These are phyloP conservation scores for Carpatolechia fugitivella DNA, from an alignment of 2,888 invertebrate species.

Conservation along the genomic window DNA sequence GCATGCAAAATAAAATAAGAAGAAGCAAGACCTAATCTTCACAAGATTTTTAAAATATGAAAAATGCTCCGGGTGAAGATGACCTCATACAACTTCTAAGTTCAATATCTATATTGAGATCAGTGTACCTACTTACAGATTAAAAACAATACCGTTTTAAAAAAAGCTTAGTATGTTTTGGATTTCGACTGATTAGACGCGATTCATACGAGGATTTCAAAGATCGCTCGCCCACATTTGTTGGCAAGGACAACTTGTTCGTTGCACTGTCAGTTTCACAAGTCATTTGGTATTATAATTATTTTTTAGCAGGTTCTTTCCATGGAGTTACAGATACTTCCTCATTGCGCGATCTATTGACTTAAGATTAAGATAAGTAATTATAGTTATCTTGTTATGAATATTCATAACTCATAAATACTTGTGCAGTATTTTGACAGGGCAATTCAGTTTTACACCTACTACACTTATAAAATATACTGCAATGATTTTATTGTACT, in stretches of 20 bases:
- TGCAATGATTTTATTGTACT: too few relatives aligned
- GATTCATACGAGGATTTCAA: neutral
- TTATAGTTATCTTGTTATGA: neutral
- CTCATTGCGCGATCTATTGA: neutral
- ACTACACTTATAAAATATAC: too few relatives aligned
- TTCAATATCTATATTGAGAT: too few relatives aligned
- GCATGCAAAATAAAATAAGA: too few relatives aligned
- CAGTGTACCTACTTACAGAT: too few relatives aligned
- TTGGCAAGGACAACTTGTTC: slow-evolving; percentile 1
- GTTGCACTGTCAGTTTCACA: neutral
- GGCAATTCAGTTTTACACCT: neutral
- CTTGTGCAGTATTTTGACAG: neutral
- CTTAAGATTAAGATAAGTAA: neutral
- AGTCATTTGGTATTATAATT: neutral
- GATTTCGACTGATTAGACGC: neutral
- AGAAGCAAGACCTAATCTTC: too few relatives aligned
- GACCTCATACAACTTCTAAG: too few relatives aligned
- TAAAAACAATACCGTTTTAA: too few relatives aligned
- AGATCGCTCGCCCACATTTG: neutral
- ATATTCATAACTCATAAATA: neutral
- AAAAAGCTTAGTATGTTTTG: too few relatives aligned
- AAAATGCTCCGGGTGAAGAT: too few relatives aligned
- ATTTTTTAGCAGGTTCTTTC: neutral
- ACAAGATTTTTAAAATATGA: too few relatives aligned
- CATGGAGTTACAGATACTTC: neutral